Evolutionary conservation across 1,140 invertebrate species (phyloP), one percentile per base, ranked within the genome.

Genomic region (Aphelinus atriplicis): DNA sequence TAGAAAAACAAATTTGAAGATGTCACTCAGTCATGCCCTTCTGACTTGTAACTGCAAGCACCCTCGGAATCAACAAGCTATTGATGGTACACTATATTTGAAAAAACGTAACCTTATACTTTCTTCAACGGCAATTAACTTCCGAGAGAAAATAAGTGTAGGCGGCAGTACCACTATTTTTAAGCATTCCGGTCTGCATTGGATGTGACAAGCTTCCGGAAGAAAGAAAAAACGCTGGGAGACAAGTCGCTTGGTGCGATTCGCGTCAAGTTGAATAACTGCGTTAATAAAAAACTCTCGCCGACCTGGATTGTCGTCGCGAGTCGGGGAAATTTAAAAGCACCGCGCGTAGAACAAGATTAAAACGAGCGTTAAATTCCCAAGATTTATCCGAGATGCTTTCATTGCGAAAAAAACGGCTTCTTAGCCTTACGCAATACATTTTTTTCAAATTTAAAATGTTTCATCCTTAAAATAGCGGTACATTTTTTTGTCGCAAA

Each of bases 381-480:
- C 26, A 26, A 26, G 26, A 26, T 26, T 26, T 26, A 26, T 42
- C 3, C 9, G 3, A 48, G 55, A 42, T 10, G 5, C 50, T 65
- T n/a, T 63, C n/a, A 26, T 26, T 63, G 2, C 26, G 6, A 47
- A 6, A 4, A 46, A 42, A 42, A 66, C 50, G 64, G 10, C 1
- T 43, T 7, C 43, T 51, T 53, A 53, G 26, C 26, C 26, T 68
- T 62, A 50, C 26, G 56, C 50, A 63, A 66, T 73, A 73, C 62
- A 66, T 66, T 66, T 58, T 51, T 64, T 51, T 60, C 66, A 51
- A 58, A 26, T 51, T 68, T 50, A 3, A 58, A 70, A 53, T 45
- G 61, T 63, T 64, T 55, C 53, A 53, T 10, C 50, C 64, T 66
- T 57, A 50, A 61, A 60, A 70, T 70, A 70, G 66, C 53, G 66